Percentiles rank a stretch among this genome's conserved stretches.
Conservation (phyloP, 2,113 vertebrate genomes). For the Micromys minutus region DNA sequence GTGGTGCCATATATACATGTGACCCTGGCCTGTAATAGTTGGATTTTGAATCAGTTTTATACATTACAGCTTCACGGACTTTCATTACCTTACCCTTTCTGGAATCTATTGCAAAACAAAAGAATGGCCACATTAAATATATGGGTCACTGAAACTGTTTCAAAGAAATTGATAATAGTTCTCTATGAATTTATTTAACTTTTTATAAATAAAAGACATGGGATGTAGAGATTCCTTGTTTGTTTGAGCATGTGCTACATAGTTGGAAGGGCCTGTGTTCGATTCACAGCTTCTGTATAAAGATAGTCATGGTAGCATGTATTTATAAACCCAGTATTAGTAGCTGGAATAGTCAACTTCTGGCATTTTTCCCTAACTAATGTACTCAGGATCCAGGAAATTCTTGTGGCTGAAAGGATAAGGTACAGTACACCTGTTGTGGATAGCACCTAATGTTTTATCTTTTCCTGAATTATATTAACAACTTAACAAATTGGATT, state of each 20-base stretch:
- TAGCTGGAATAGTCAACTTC: neutral
- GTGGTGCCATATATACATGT: fast-evolving
- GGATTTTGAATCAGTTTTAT: fast-evolving
- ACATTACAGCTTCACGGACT: neutral
- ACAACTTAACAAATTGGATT: neutral
- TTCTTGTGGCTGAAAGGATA: neutral
- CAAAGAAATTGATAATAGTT: neutral
- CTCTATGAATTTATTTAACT: neutral
- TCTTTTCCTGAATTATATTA: neutral
- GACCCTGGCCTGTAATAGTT: too few relatives aligned
- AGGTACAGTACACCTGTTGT: neutral
- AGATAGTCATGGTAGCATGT: neutral
- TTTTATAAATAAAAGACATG: neutral
- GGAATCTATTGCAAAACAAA: neutral
- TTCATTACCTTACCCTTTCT: neutral
- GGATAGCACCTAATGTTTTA: too few relatives aligned
- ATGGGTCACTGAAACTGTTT: neutral
- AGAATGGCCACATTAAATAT: neutral
- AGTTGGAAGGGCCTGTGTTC: neutral
- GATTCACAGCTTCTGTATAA: neutral
- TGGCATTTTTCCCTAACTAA: neutral
- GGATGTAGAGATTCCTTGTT: neutral
- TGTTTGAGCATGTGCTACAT: neutral
- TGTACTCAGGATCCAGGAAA: neutral
- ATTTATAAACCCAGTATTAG: neutral